phyloP scores from a whole-genome alignment of 2,888 invertebrate species.

The Drosophila dives region DNA sequence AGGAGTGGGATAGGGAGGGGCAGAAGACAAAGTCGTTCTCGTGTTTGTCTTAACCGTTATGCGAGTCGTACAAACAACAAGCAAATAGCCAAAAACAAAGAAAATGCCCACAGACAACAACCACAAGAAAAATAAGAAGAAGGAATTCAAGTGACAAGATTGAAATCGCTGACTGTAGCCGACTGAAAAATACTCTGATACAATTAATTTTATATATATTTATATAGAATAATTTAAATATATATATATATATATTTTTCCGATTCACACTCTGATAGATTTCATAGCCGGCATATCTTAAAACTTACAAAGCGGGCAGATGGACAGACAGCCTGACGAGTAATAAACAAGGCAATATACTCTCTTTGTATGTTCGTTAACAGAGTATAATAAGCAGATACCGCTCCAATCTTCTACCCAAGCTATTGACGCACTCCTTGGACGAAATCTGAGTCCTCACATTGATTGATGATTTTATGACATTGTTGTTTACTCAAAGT shows the following conservation, averaged over 20 bases:
- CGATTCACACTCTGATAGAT: no score
- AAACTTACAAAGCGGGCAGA: no score
- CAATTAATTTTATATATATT: no score
- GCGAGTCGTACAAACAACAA: slow-evolving; percentile 46
- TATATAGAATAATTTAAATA: no score
- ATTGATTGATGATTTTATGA: slow-evolving; percentile 81
- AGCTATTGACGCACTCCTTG: background rate
- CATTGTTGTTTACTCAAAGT: slow-evolving; percentile 79
- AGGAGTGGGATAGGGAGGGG: background rate
- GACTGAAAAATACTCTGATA: background rate
- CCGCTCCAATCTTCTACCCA: background rate
- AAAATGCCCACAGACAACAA: slow-evolving; percentile 41
- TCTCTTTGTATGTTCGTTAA: background rate
- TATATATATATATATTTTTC: no score
- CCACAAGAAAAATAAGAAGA: background rate
- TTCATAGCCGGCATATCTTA: no score
- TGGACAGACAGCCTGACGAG: no score
- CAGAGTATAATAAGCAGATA: background rate
- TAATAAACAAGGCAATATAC: background rate
- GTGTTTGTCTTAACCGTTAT: slow-evolving; percentile 55
- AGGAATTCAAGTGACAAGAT: slow-evolving; percentile 2
- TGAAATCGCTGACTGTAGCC: background rate
- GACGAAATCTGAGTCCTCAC: slow-evolving; percentile 26
- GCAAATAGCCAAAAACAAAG: slow-evolving; percentile 49
- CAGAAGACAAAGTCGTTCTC: slow-evolving; percentile 1